These are phyloP conservation scores for Physocephala rufipes DNA, from an alignment of 2,888 invertebrate genomes.

Conservation along the genomic window DNA sequence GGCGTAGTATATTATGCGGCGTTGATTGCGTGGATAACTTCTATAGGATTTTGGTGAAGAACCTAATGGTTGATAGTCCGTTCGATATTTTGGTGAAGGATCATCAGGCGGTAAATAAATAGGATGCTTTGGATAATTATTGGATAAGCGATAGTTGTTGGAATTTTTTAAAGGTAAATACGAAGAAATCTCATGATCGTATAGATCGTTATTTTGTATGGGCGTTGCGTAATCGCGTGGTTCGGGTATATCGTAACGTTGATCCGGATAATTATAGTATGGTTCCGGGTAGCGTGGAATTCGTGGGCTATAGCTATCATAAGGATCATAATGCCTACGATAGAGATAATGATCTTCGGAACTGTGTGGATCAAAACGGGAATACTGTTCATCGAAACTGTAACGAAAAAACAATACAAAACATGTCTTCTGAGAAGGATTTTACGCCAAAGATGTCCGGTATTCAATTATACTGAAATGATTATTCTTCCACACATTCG, in stretches of 20 bases:
- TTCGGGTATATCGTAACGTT: slow-evolving; percentile 61
- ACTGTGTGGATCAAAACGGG: slow-evolving; percentile 61
- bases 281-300: slow-evolving; percentile 61
- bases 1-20: slow-evolving; percentile 76
- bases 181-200: slow-evolving; percentile 55
- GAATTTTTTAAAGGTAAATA: slow-evolving; percentile 51
- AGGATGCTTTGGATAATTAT: slow-evolving; percentile 38
- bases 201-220: slow-evolving; percentile 58
- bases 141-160: slow-evolving; percentile 31
- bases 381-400: slow-evolving; percentile 63
- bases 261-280: slow-evolving; percentile 63
- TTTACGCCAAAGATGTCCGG: no score
- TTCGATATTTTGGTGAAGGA: slow-evolving; percentile 16
- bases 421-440: no score
- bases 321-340: slow-evolving; percentile 62
- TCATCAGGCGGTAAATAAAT: slow-evolving; percentile 31
- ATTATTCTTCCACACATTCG: background rate
- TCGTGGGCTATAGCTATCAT: slow-evolving; percentile 64
- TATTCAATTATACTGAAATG: background rate
- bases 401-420: no score
- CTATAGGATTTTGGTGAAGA: slow-evolving; percentile 42
- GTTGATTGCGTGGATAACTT: slow-evolving; percentile 47
- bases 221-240: slow-evolving; percentile 56
- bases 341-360: slow-evolving; percentile 62
- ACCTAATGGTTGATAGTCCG: slow-evolving; percentile 41